Evolutionary conservation across 2,888 invertebrate genomes (phyloP).

Genomic region (Zhuqinia jingwanae): DNA sequence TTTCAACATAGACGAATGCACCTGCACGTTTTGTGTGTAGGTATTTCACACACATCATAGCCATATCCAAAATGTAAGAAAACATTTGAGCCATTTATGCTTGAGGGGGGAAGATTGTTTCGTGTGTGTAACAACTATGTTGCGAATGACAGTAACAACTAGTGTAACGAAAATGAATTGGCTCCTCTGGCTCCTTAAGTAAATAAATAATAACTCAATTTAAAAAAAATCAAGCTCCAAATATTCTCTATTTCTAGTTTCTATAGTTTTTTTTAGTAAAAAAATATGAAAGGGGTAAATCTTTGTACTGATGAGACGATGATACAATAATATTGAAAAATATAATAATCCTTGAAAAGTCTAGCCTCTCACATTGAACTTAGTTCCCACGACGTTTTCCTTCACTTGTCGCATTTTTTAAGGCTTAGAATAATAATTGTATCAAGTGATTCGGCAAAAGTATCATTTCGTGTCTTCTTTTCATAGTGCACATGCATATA

Average conservation of each 20-base stretch:
- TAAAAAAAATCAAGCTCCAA: no score
- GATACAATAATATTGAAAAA: no score
- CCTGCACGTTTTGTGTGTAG: neutral
- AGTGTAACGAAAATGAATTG: slow-evolving; percentile 27
- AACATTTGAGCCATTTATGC: neutral
- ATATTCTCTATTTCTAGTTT: neutral
- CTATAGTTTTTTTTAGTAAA: slow-evolving; percentile 10
- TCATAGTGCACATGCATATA: neutral
- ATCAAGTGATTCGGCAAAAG: slow-evolving; percentile 17
- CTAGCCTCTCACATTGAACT: neutral
- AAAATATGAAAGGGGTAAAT: slow-evolving; percentile 44
- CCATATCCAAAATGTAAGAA: neutral
- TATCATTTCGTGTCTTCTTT: slow-evolving; percentile 10
- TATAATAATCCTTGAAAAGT: no score
- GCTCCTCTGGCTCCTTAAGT: slow-evolving; percentile 29
- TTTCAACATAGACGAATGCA: neutral
- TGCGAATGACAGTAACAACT: slow-evolving; percentile 39
- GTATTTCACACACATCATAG: neutral
- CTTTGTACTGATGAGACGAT: no score
- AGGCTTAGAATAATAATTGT: slow-evolving; percentile 12
- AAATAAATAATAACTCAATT: slow-evolving; percentile 29
- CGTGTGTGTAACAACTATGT: slow-evolving; percentile 40
- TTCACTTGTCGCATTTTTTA: slow-evolving; percentile 44
- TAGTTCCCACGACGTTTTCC: slow-evolving; percentile 45
- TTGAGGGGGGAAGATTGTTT: neutral